A percentile compares a stretch with the other conserved stretches of the same genome.
These are phyloP conservation scores for Eupeodes corollae DNA, from an alignment of 1,140 invertebrate genomes.

Conservation along the genomic window DNA sequence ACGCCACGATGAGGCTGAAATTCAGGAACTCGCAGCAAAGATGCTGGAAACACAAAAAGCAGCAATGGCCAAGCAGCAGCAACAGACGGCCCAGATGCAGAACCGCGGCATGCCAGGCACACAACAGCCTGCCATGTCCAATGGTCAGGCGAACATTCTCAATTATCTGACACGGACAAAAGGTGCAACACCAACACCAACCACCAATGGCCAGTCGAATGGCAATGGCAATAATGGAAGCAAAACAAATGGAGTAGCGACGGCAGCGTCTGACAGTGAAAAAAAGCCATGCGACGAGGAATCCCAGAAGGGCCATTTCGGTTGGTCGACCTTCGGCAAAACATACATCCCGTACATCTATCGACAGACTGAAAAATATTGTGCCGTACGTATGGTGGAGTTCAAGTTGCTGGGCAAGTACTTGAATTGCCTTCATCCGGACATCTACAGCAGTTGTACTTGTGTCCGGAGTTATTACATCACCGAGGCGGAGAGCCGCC, in stretches of 20 bases:
- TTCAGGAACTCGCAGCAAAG: conserved; percentile 69
- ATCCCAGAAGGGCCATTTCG: conserved; percentile 73
- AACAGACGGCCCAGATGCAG: conserved; percentile 28
- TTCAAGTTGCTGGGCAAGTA: conserved; percentile 76
- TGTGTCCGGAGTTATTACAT: conserved; percentile 89
- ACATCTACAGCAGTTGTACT: conserved; percentile 72
- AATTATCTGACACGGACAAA: conserved; percentile 42
- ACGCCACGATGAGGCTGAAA: conserved; percentile 74
- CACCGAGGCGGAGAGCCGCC: conserved; percentile 75
- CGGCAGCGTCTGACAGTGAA: not conserved
- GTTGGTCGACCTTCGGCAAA: conserved; percentile 77
- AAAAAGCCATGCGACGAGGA: conserved; percentile 56
- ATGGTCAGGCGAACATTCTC: conserved; percentile 47
- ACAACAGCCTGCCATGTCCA: conserved; percentile 28
- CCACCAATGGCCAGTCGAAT: conserved; percentile 12
- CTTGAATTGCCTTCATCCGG: conserved; percentile 66
- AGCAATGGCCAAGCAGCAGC: conserved; percentile 42
- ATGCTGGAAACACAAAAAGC: conserved; percentile 75
- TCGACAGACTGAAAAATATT: conserved; percentile 72
- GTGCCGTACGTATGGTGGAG: conserved; percentile 84
- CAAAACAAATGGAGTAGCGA: too few relatives aligned
- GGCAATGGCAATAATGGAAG: conserved; percentile 3
- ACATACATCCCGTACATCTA: conserved; percentile 80
- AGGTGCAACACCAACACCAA: conserved; percentile 16
- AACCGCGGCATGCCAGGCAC: conserved; percentile 26